Evolutionary conservation across 30 jellyfish, hydroid and myxozoan species (phyloP), one percentile per base, ranked within the genome.

Genomic region (Aurelia aurita complex sp. Pacific): DNA sequence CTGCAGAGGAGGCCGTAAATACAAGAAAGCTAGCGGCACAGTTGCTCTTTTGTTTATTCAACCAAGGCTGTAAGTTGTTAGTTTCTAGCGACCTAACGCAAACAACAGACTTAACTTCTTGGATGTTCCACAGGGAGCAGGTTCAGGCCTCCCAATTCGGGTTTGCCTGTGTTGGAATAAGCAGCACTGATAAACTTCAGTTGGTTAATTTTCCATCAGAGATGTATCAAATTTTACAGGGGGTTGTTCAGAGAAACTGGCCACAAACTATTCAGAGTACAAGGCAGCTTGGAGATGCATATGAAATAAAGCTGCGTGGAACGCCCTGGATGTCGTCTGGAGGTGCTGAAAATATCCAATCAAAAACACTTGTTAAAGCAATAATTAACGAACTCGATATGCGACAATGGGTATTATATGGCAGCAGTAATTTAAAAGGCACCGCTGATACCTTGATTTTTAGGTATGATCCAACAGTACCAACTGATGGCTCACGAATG

Each of bases 251-350:
- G 46, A 43, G 42, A 60, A 53, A 74, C 34, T 81, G 90, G 90
- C 90, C 90, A 15, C 23, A 67, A 18, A 16, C 15, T 16, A 67
- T 81, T 51, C 51, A 67, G 50, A 65, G 55, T 17, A 23, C 74
- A 10, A 59, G 52, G n/a, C 14, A 5, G 10, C 33, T 46, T 29
- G 90, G 64, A 7, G 73, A 43, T 76, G 55, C 36, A 16, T 42
- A 61, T 23, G 88, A 78, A 50, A 40, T 88, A 17, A 80, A 89
- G 79, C 70, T 89, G 63, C 38, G 55, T 34, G 97, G 97, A 7
- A 32, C 29, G 40, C 97, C 97, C 1, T 89, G 97, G 97, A 35
- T 23, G 69, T 61, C 85, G 0, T 5, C 33, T 6, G 86, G 90
- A 29, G 75, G 12, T 19, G 3, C 64, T 36, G 76, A 65, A 32